A percentile compares a stretch with the other conserved stretches of the same genome.
Evolutionary conservation across 2,113 vertebrate species (phyloP).

Genomic region (Platichthys stellatus): DNA sequence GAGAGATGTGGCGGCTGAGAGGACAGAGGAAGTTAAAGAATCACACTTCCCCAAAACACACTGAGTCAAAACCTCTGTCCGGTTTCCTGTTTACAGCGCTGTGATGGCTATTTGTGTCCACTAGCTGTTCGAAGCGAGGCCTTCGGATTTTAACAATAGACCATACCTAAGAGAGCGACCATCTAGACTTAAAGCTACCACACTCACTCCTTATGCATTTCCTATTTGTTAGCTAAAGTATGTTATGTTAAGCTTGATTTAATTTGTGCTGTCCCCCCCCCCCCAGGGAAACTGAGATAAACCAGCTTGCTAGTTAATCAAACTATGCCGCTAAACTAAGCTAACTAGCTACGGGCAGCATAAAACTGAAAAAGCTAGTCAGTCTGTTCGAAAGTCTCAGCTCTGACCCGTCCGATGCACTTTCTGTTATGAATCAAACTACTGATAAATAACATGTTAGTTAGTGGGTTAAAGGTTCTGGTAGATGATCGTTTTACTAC

Average conservation of each 20-base stretch:
- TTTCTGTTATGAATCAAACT: no score
- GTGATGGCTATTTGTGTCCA: slow-evolving; percentile 60
- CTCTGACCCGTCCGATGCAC: no score
- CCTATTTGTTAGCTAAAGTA: slow-evolving; percentile 26
- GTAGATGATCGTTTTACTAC: no score
- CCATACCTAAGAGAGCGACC: background rate
- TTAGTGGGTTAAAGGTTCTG: no score
- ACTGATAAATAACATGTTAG: no score
- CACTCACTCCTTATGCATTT: slow-evolving; percentile 7
- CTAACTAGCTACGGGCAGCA: no score
- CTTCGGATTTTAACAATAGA: slow-evolving; percentile 63
- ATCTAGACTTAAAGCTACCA: background rate
- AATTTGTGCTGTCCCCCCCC: no score
- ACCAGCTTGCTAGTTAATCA: no score
- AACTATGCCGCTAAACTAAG: no score
- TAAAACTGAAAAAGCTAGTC: no score
- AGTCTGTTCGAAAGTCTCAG: no score
- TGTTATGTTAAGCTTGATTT: background rate
- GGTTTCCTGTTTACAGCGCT: slow-evolving; percentile 83
- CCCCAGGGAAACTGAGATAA: no score
- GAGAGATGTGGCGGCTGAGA: slow-evolving; percentile 34
- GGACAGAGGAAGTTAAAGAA: slow-evolving; percentile 43
- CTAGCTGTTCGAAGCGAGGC: slow-evolving; percentile 30
- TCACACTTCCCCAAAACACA: slow-evolving; percentile 17
- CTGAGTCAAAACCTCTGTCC: slow-evolving; percentile 49